Percentiles rank a stretch among this genome's conserved stretches.
phyloP scores from a whole-genome alignment of 2,797 vertebrate genomes.

The Semaprochilodus insignis region DNA sequence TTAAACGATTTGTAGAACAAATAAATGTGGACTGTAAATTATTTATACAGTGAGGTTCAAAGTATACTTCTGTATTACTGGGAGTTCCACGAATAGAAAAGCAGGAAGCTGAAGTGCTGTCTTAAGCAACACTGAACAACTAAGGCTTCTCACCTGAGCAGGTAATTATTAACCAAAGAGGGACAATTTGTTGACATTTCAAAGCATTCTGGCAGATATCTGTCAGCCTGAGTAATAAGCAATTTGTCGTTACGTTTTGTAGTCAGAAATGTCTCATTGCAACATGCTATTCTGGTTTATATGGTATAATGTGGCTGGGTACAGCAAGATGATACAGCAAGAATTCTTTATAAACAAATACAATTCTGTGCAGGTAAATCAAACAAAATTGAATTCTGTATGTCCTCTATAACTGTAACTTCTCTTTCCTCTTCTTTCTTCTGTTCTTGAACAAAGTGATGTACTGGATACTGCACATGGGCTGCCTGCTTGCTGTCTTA shows the following conservation, averaged over 20 bases:
- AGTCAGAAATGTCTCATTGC: not conserved
- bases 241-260: not conserved
- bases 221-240: conserved; percentile 2
- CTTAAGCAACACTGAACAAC: not conserved
- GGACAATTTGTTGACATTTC: not conserved
- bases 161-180: not conserved
- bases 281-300: not conserved
- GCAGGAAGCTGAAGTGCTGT: not conserved
- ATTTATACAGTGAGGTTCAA: not conserved
- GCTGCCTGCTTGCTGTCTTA: not conserved
- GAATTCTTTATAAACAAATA: not conserved
- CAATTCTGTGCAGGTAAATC: not conserved
- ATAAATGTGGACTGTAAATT: not conserved
- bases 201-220: not conserved
- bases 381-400: not conserved
- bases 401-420: not conserved
- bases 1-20: too few relatives aligned
- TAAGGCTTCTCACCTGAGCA: not conserved
- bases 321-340: not conserved
- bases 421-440: not conserved
- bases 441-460: not conserved
- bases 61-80: not conserved
- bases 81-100: not conserved
- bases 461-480: not conserved
- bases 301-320: too few relatives aligned